Conservation (phyloP, 2,888 invertebrate species). For the Parasteatoda lunata region DNA sequence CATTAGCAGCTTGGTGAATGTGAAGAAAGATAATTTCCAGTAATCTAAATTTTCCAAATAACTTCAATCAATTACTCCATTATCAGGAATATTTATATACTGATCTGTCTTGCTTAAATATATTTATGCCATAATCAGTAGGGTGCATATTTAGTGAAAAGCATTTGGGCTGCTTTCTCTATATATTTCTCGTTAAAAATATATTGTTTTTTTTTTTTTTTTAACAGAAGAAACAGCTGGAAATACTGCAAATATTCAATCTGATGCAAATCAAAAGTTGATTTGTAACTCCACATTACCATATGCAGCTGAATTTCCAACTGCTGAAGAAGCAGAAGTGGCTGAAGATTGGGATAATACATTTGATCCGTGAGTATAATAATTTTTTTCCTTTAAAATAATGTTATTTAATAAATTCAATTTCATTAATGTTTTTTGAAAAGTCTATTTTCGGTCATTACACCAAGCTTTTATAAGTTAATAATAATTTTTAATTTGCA, state of each 20-base stretch:
- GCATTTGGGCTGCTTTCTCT: too few relatives aligned
- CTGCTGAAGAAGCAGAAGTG: slow-evolving; percentile 72
- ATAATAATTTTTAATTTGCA: neutral
- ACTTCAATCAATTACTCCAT: too few relatives aligned
- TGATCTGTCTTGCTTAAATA: too few relatives aligned
- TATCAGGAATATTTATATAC: too few relatives aligned
- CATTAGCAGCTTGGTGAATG: too few relatives aligned
- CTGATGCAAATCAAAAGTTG: slow-evolving; percentile 23
- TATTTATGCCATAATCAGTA: too few relatives aligned
- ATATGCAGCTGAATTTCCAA: slow-evolving; percentile 69
- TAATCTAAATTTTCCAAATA: too few relatives aligned
- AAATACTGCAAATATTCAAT: slow-evolving; percentile 21
- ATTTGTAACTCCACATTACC: slow-evolving; percentile 20
- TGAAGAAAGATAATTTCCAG: too few relatives aligned
- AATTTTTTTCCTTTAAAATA: neutral
- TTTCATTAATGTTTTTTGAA: neutral
- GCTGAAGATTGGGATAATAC: slow-evolving; percentile 80
- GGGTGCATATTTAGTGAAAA: too few relatives aligned
- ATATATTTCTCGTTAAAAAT: neutral
- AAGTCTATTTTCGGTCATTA: neutral
- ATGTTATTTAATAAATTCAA: neutral
- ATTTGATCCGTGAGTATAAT: slow-evolving; percentile 82
- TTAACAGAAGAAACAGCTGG: neutral
- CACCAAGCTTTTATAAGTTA: neutral
- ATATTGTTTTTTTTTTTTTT: too few relatives aligned